Base-by-base conservation (phyloP, 1,140 invertebrate genomes). In the Calycopis cecrops region DNA sequence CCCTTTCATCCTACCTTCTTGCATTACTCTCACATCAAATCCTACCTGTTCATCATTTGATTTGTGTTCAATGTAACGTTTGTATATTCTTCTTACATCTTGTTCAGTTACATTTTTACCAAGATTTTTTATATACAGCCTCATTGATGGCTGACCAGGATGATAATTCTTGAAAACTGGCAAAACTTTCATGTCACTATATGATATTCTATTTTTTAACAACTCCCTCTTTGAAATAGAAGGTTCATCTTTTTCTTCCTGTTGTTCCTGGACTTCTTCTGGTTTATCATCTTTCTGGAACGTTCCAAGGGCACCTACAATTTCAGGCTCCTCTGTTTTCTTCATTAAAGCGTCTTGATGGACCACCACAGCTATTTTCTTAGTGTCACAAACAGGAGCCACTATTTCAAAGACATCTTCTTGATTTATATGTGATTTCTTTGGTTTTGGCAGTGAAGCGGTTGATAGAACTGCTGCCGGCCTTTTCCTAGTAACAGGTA, bases 1-100 rank as follows among this genome's bases (percentile, higher is more conserved):
- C 0, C 96, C 96, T 87, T 97, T 98, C 96, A 99, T 98, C 73
- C 96, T 91, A 0, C 97, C 97, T 80, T 97, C 95, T 79, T 96
- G 95, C 96, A 99, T 97, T 1, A 97, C 89, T 65, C 94, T 90
- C n/a, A 97, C 91, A 87, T 96, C 92, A 87, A 96, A 97, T 57
- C 90, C 91, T 48, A 89, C 85, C 10, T 87, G 71, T 55, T 91
- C 76, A 38, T 84, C 74, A 48, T 83, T 82, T 28, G 81, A 60
- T 9, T 80, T 62, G 38, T 85, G 64, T 52, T 71, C 65, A 9
- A 89, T 69, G 80, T 93, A 97, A 59, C 91, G 85, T 52, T 91
- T 92, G 85, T 93, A 98, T 59, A 99, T 93, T 65, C 91, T 91
- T 66, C 93, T 90, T 3, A 98, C 88, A 87, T 98, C 95, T 61